These are phyloP conservation scores for Lycocorax pyrrhopterus DNA, from an alignment of 2,113 vertebrate species.

Conservation along the genomic window DNA sequence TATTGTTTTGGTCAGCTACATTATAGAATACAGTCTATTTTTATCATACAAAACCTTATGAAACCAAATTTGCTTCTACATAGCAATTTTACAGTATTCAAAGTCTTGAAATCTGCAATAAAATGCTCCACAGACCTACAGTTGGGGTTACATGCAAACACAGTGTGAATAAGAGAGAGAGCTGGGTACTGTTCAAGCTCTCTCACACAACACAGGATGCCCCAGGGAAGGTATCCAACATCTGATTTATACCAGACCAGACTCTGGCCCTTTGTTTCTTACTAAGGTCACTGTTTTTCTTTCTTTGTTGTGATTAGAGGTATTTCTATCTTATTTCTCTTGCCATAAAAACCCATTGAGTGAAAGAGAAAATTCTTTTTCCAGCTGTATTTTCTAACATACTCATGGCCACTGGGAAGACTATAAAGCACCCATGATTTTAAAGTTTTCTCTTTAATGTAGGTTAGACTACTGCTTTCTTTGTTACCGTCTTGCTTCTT, in stretches of 20 bases:
- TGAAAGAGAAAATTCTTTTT: neutral
- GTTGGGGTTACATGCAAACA: neutral
- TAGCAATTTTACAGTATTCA: neutral
- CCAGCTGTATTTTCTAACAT: neutral
- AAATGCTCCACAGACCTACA: neutral
- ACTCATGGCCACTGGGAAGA: neutral
- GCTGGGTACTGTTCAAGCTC: neutral
- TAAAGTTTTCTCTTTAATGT: neutral
- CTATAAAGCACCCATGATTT: neutral
- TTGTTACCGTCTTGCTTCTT: neutral
- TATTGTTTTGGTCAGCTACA: neutral
- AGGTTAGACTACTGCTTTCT: neutral
- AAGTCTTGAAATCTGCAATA: neutral
- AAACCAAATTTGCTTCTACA: neutral
- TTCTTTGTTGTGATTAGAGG: neutral
- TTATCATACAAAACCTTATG: neutral
- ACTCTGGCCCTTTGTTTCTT: neutral
- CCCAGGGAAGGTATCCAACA: neutral
- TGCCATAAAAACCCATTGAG: neutral
- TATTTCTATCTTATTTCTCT: conserved; percentile 22
- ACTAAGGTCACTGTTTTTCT: neutral
- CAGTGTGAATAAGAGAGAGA: neutral
- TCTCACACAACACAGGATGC: neutral
- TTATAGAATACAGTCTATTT: neutral
- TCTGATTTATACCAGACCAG: conserved; percentile 19